Percentiles rank a stretch among this genome's conserved stretches.
Evolutionary conservation across 1,140 invertebrate species (phyloP).

Genomic region (Zaprionus ghesquierei): DNA sequence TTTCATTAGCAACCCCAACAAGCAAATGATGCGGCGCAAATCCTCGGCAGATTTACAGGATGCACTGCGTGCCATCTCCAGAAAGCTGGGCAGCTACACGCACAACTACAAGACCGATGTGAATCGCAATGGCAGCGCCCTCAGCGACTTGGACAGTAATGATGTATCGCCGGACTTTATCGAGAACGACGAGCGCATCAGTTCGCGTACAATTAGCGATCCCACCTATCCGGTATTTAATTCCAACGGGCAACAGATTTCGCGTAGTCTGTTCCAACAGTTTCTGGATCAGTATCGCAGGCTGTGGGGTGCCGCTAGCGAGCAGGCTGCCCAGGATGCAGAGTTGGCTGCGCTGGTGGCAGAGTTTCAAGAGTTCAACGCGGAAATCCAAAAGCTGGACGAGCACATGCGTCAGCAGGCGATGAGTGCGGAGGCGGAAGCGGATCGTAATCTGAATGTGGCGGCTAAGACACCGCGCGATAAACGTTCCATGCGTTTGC

Average conservation of each 20-base stretch:
- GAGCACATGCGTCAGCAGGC: slow-evolving; percentile 83
- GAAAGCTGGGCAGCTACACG: slow-evolving; percentile 82
- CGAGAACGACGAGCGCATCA: slow-evolving; percentile 76
- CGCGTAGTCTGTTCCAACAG: slow-evolving; percentile 88
- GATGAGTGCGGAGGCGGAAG: slow-evolving; percentile 26
- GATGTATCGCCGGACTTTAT: slow-evolving; percentile 70
- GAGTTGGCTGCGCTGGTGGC: slow-evolving; percentile 72
- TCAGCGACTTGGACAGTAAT: slow-evolving; percentile 8
- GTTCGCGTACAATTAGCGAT: slow-evolving; percentile 88
- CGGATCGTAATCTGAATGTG: slow-evolving; percentile 75
- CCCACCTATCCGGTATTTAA: slow-evolving; percentile 90
- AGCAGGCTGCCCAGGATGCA: slow-evolving; percentile 60
- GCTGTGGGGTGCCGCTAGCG: slow-evolving; percentile 65
- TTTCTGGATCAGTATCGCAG: slow-evolving; percentile 85
- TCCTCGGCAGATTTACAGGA: slow-evolving; percentile 84
- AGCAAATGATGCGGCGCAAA: slow-evolving; percentile 71
- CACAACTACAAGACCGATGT: slow-evolving; percentile 66
- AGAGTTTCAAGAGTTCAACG: slow-evolving; percentile 83
- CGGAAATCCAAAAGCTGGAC: slow-evolving; percentile 83
- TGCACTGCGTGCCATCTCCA: slow-evolving; percentile 84
- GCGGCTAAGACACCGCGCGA: slow-evolving; percentile 83
- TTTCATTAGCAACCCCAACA: slow-evolving; percentile 75
- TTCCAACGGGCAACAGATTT: slow-evolving; percentile 88
- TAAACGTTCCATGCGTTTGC: slow-evolving; percentile 88
- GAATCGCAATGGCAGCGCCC: slow-evolving; percentile 65